Percentiles rank a stretch among this genome's conserved stretches.
phyloP scores from a whole-genome alignment of 2,888 invertebrate species.

The Apoda limacodes region DNA sequence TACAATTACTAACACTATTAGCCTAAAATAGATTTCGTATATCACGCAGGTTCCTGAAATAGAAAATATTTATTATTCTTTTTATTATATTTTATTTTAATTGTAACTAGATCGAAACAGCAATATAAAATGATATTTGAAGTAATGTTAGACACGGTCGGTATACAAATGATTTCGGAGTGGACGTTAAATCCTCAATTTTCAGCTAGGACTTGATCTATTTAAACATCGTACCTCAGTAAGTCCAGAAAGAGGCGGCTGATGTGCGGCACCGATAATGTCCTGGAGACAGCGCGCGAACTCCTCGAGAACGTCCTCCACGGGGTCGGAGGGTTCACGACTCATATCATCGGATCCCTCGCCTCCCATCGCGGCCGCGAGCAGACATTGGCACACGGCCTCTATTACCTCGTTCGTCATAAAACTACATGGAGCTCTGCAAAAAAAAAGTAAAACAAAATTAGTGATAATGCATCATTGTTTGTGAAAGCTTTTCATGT shows the following conservation, averaged over 20 bases:
- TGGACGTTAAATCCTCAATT: not conserved
- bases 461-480: no score
- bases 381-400: conserved; percentile 94
- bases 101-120: no score
- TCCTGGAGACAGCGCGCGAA: conserved; percentile 94
- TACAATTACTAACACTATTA: no score
- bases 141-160: no score
- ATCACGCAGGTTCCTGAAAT: conserved; percentile 25
- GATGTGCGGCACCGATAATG: conserved; percentile 75
- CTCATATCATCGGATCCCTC: conserved; percentile 75
- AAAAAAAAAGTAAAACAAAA: no score
- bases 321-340: conserved; percentile 72
- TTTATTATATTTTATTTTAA: no score
- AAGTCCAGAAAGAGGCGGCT: conserved; percentile 23
- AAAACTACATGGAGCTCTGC: conserved; percentile 92
- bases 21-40: no score
- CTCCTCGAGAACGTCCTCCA: conserved; percentile 88
- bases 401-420: conserved; percentile 96
- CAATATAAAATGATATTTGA: no score
- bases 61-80: conserved; percentile 4
- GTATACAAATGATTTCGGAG: not conserved
- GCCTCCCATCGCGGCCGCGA: conserved; percentile 92
- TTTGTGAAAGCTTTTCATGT: conserved; percentile 39
- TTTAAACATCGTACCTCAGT: conserved; percentile 28
- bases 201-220: conserved; percentile 5